phyloP scores from a whole-genome alignment of 2,797 vertebrate genomes.

The Coendou prehensilis region DNA sequence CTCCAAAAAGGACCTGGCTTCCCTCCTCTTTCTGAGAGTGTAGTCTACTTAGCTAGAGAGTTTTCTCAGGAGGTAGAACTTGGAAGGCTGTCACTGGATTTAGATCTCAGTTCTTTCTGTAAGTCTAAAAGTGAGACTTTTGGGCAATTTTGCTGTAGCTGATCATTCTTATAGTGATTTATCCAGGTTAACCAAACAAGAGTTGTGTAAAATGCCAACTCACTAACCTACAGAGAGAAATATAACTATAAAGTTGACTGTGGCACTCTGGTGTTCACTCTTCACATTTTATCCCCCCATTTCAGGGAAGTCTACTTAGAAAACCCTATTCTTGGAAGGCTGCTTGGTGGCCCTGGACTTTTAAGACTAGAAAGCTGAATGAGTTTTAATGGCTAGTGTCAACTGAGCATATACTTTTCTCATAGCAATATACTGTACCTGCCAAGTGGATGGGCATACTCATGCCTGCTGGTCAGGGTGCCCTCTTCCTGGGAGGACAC shows the following conservation, averaged over 20 bases:
- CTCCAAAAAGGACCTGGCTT: not conserved
- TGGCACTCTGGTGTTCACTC: not conserved
- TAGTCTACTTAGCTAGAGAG: not conserved
- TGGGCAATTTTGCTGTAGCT: not conserved
- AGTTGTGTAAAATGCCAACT: not conserved
- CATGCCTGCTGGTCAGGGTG: conserved; percentile 68
- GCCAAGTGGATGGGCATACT: conserved; percentile 39
- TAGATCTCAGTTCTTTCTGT: conserved; percentile 35
- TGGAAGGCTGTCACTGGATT: not conserved
- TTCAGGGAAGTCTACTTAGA: not conserved
- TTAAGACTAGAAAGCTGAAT: not conserved
- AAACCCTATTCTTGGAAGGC: not conserved
- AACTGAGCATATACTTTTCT: not conserved
- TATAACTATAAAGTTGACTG: not conserved
- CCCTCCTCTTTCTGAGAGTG: not conserved
- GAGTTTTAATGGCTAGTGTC: conserved; percentile 2
- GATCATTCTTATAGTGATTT: not conserved
- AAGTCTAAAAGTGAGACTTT: conserved; percentile 34
- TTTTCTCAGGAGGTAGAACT: not conserved
- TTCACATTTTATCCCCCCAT: not conserved
- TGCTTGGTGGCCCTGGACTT: not conserved
- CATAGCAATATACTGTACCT: conserved; percentile 39
- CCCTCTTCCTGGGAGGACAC: conserved; percentile 59
- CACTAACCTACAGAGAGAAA: not conserved
- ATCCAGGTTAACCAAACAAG: not conserved